Evolutionary conservation across 2,113 vertebrate genomes (phyloP).

Genomic region (Parotia lawesii): DNA sequence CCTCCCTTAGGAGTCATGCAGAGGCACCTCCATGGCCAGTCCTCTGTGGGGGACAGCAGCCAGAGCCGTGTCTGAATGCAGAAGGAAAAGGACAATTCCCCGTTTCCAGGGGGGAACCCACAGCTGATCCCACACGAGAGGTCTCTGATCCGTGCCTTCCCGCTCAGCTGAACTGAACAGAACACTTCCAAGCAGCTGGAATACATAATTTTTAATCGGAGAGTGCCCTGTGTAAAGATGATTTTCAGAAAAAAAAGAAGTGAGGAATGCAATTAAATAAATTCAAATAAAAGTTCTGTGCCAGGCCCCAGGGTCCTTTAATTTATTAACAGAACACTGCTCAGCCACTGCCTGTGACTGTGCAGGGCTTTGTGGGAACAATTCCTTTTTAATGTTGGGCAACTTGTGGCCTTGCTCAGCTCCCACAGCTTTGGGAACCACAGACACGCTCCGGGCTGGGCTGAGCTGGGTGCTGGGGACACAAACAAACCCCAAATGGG

Average conservation of each 20-base stretch:
- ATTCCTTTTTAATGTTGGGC: background rate
- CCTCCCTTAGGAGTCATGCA: background rate
- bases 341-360: background rate
- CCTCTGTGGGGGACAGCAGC: background rate
- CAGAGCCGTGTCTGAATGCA: rapidly evolving
- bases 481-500: background rate
- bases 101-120: rapidly evolving
- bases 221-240: background rate
- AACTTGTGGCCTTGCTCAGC: background rate
- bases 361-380: background rate
- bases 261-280: background rate
- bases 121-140: rapidly evolving
- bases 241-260: background rate
- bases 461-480: background rate
- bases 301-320: background rate
- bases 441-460: rapidly evolving
- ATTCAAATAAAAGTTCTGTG: background rate
- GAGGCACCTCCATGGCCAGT: background rate
- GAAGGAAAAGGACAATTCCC: background rate
- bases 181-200: background rate
- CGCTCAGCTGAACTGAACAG: background rate
- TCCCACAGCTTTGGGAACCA: background rate
- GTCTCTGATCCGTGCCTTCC: rapidly evolving
- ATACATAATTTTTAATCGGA: background rate
- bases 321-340: background rate